A percentile compares a stretch with the other conserved stretches of the same genome.
These are phyloP conservation scores for Capricornis sumatraensis DNA, from an alignment of 2,113 vertebrate species.

Conservation along the genomic window DNA sequence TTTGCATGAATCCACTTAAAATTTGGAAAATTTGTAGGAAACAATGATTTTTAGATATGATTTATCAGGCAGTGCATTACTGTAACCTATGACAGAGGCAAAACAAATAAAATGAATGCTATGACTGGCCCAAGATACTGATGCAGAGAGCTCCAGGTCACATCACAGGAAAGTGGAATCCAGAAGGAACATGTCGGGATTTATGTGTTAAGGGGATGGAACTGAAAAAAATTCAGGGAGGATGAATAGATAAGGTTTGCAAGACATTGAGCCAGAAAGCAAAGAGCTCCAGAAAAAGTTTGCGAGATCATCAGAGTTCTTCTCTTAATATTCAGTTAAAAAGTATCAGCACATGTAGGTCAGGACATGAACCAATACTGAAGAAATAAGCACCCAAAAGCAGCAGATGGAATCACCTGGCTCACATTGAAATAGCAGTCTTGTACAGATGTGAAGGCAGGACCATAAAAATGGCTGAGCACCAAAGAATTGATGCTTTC, in stretches of 20 bases:
- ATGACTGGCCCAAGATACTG: not conserved
- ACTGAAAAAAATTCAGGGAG: not conserved
- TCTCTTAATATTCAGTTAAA: not conserved
- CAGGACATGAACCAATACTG: not conserved
- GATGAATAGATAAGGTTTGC: not conserved
- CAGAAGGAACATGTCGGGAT: not conserved
- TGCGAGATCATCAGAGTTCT: not conserved
- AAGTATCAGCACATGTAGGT: not conserved
- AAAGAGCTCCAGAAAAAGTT: not conserved
- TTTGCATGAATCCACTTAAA: not conserved
- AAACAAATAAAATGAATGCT: not conserved
- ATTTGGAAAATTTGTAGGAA: not conserved
- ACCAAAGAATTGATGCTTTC: not conserved
- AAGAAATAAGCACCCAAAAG: not conserved
- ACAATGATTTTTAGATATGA: not conserved
- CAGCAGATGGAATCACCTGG: not conserved
- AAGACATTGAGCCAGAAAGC: not conserved
- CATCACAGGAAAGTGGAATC: not conserved
- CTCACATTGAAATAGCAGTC: not conserved
- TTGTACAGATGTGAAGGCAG: not conserved
- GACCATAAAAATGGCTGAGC: not conserved
- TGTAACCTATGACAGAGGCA: not conserved
- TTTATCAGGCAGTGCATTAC: not conserved
- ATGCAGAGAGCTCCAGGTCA: not conserved
- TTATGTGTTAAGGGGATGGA: not conserved